phyloP scores from a whole-genome alignment of 1,140 invertebrate genomes.

The Parapsyche elsis region DNA sequence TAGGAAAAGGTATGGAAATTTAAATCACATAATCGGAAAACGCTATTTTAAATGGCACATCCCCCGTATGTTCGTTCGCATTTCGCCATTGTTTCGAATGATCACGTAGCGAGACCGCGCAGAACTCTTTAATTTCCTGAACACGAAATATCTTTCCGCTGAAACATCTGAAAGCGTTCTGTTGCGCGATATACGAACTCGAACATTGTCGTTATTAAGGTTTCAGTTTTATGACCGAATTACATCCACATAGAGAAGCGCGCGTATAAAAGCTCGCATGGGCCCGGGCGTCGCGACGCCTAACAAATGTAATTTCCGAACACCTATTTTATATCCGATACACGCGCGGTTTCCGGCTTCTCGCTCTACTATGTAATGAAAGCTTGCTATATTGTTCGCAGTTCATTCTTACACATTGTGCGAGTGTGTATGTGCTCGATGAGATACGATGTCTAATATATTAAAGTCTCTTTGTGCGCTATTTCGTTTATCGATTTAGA shows the following conservation, averaged over 20 bases:
- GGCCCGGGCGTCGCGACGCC: neutral
- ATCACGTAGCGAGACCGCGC: constrained; percentile 21
- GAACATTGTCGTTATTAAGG: constrained; percentile 30
- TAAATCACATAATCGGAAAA: too few relatives aligned
- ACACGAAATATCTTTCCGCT: constrained; percentile 52
- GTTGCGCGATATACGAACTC: neutral
- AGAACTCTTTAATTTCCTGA: constrained; percentile 56
- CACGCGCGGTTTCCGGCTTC: constrained; percentile 45
- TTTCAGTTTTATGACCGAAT: constrained; percentile 30
- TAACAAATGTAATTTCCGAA: constrained; percentile 55
- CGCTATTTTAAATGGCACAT: too few relatives aligned
- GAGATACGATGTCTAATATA: too few relatives aligned
- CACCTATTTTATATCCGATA: constrained; percentile 54
- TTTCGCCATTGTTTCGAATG: neutral
- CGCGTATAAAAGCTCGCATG: neutral
- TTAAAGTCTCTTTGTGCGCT: too few relatives aligned
- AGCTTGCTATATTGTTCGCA: constrained; percentile 19
- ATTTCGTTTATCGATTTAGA: too few relatives aligned
- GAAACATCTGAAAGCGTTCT: constrained; percentile 48
- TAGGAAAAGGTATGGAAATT: too few relatives aligned
- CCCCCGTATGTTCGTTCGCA: too few relatives aligned
- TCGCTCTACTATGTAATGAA: constrained; percentile 25
- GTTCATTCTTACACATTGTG: neutral
- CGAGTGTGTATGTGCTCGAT: too few relatives aligned
- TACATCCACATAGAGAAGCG: neutral